Evolutionary conservation across 2,888 invertebrate species (phyloP), one percentile per base, ranked within the genome.

Genomic region (Drosophila pseudotalamancana): DNA sequence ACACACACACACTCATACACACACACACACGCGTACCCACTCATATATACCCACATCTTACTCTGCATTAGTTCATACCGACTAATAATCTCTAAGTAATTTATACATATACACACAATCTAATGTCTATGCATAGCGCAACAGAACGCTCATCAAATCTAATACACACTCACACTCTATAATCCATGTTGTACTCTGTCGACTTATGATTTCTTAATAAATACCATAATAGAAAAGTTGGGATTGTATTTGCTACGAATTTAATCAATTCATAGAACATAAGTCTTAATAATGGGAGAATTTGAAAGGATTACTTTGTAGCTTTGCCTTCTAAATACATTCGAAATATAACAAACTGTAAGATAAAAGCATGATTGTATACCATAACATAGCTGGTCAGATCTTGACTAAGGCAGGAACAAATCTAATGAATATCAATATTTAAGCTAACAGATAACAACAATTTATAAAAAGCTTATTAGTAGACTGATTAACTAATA

Each of bases 81-180:
- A 78, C 82, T 85, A 85, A 78, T 82, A 85, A 87, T 72, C 66
- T 81, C 66, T 81, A 79, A 79, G 82, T 80, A 81, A 87, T 79
- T 87, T 85, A 81, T 87, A 79, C 65, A 69, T 54, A 69, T 54
- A 39, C 40, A 80, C 65, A 43, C 39, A 34, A 63, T 56, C 51
- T 82, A 78, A 57, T 71, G 77, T 77, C 63, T 77, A 61, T 53
- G 73, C 53, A 46, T 40, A 70, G 39, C 48, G 55, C 21, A 64
- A 54, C 34, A 54, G 23, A 75, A 59, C 43, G 43, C 49, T 65
- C 60, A 54, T 70, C 39, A 39, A 60, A 40, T 34, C 45, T 63
- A 62, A 63, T 35, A 53, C 14, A 53, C 43, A 51, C 42, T 39
- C 54, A 77, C 60, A 85, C 55, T 42, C 62, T 65, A 55, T 76